phyloP scores from a whole-genome alignment of 1,140 invertebrate genomes.

The Eueides isabella region DNA sequence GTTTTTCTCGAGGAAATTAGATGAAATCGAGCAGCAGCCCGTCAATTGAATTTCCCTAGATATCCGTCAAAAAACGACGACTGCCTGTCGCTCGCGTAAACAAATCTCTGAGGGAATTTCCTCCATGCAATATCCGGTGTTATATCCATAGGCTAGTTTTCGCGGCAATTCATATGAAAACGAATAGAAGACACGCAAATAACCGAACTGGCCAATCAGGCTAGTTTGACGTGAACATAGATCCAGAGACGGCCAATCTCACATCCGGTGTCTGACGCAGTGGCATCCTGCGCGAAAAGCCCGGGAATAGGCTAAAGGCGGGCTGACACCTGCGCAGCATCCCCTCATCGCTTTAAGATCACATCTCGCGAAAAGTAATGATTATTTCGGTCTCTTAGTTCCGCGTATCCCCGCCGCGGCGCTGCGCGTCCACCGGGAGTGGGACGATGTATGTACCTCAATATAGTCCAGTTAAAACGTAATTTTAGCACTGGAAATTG shows the following conservation, averaged over 20 bases:
- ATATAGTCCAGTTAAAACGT: conserved; percentile 71
- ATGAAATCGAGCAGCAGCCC: conserved; percentile 48
- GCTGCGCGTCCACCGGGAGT: conserved; percentile 62
- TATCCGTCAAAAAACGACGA: conserved; percentile 62
- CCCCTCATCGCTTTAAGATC: conserved; percentile 71
- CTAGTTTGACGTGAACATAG: conserved; percentile 52
- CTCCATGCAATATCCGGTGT: conserved; percentile 73
- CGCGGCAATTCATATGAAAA: conserved; percentile 53
- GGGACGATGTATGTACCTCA: conserved; percentile 64
- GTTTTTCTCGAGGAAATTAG: conserved; percentile 52
- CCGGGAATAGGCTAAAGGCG: conserved; percentile 70
- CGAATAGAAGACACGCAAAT: conserved; percentile 49
- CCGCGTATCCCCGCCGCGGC: conserved; percentile 70
- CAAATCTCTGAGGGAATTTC: conserved; percentile 78
- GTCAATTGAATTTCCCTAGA: conserved; percentile 68
- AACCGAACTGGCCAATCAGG: conserved; percentile 52
- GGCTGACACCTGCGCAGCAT: conserved; percentile 73
- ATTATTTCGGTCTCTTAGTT: conserved; percentile 80
- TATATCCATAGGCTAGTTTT: conserved; percentile 58
- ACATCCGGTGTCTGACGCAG: conserved; percentile 62
- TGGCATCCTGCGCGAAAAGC: conserved; percentile 77
- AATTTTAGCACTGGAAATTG: conserved; percentile 71
- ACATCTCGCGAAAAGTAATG: conserved; percentile 81
- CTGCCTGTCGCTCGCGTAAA: conserved; percentile 67
- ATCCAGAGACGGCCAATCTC: conserved; percentile 66